Evolutionary conservation across 2,888 invertebrate species (phyloP), one percentile per base, ranked within the genome.

Genomic region (Octodonta nipae): DNA sequence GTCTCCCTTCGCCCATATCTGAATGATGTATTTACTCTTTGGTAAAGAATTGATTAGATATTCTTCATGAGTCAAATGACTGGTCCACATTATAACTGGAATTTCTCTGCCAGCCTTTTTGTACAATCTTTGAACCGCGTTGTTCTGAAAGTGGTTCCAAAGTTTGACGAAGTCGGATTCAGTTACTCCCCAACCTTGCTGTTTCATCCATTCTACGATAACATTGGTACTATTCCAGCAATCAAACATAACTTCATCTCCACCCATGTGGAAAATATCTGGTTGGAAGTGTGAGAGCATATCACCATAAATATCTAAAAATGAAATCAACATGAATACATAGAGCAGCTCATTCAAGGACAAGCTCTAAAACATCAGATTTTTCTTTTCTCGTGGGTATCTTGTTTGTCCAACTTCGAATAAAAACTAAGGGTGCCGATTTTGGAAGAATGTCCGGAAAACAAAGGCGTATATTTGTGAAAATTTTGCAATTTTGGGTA

Each of bases 201-300:
- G 44, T 10, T 28, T 28, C 79, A 84, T 81, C 71, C 78, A 83
- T 13, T 70, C 60, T 34, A 67, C 73, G 33, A 88, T 79, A 31
- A 65, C 64, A 3, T 63, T 55, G 1, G 79, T 78, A 1, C 75
- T 69, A 50, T 81, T 82, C 87, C 87, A 88, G 55, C 87, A 88
- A 3, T 62, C 58, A 20, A 71, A 56, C 34, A 63, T 62, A 3
- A 67, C 84, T 56, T 87, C 86, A 52, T 87, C 86, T 0, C 86
- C 87, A 2, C 87, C 87, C 85, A 86, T 86, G 57, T 87, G 87
- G 63, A 86, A 86, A 2, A 85, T 66, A 51, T 84, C 84, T 0
- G 80, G 74, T 1, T 71, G 54, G 55, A 82, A 82, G 28, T 72
- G 67, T 1, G 71, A 68, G 12, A 79, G 62, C 78, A 86, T 81